These are phyloP conservation scores for Mormyrus lacerda DNA, from an alignment of 2,113 vertebrate species.

Conservation along the genomic window DNA sequence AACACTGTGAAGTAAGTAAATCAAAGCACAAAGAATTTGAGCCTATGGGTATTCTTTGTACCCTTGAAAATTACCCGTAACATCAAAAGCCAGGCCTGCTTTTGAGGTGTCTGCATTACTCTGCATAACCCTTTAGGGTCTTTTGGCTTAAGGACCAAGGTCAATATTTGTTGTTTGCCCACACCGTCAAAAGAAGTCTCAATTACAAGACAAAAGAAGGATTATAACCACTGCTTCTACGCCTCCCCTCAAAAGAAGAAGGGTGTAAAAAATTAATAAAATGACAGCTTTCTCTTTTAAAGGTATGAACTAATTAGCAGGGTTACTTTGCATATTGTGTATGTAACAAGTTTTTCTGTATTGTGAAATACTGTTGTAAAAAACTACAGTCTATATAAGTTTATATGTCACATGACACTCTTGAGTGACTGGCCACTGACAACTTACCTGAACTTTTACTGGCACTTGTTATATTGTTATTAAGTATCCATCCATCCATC, in stretches of 20 bases:
- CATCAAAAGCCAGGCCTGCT: slow-evolving; percentile 55
- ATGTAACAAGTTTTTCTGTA: neutral
- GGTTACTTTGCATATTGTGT: neutral
- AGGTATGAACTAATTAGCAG: neutral
- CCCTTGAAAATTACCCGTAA: slow-evolving; percentile 57
- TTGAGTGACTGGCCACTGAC: neutral
- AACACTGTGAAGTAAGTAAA: slow-evolving; percentile 57
- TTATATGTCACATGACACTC: no score
- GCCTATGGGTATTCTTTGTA: slow-evolving; percentile 63
- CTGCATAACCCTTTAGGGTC: slow-evolving; percentile 65
- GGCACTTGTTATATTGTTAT: neutral
- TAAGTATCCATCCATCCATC: neutral
- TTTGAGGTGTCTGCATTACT: slow-evolving; percentile 49
- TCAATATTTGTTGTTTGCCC: slow-evolving; percentile 59
- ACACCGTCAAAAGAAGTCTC: slow-evolving; percentile 49
- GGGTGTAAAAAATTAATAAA: neutral
- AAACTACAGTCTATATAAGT: no score
- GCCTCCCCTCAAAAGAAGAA: slow-evolving; percentile 28
- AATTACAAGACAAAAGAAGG: slow-evolving; percentile 36
- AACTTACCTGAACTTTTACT: neutral
- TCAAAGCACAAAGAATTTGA: slow-evolving; percentile 64
- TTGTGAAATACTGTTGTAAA: neutral
- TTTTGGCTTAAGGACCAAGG: slow-evolving; percentile 57
- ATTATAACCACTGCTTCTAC: slow-evolving; percentile 28
- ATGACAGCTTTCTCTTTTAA: neutral